phyloP scores from a whole-genome alignment of 1,140 invertebrate genomes.

The Calephelis virginiensis region DNA sequence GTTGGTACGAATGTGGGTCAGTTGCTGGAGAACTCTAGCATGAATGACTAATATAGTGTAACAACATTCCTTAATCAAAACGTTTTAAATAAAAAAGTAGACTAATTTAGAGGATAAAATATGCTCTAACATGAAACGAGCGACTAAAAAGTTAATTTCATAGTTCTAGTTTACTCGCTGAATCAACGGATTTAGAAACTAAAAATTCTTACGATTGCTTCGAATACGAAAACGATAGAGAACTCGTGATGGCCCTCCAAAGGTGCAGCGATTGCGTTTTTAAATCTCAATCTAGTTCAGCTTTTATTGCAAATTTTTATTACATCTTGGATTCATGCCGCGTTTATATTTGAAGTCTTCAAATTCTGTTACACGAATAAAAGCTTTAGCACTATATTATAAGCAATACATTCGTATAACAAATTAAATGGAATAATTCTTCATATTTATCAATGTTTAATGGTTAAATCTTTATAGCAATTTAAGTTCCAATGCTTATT shows the following conservation, averaged over 20 bases:
- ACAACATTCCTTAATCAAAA: too few species aligned
- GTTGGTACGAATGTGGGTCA: too few species aligned
- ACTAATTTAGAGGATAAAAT: too few species aligned
- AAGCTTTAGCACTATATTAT: slow-evolving; percentile 17
- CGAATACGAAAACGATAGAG: slow-evolving; percentile 29
- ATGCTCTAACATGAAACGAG: too few species aligned
- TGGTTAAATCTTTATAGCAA: neutral
- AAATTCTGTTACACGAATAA: slow-evolving; percentile 18
- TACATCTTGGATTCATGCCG: slow-evolving; percentile 39
- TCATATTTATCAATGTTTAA: neutral
- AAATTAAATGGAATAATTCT: neutral
- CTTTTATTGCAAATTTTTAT: slow-evolving; percentile 47
- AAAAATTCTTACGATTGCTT: slow-evolving; percentile 5
- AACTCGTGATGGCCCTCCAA: slow-evolving; percentile 22
- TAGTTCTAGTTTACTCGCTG: neutral
- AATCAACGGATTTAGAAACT: slow-evolving; percentile 15
- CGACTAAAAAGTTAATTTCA: too few species aligned
- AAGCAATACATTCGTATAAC: slow-evolving; percentile 19
- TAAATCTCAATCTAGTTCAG: slow-evolving; percentile 39
- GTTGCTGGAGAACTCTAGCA: too few species aligned
- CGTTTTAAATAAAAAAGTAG: too few species aligned
- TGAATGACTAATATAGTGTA: too few species aligned
- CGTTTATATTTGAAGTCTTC: slow-evolving; percentile 24
- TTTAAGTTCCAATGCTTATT: neutral
- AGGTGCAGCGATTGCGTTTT: slow-evolving; percentile 40